phyloP scores from a whole-genome alignment of 2,797 vertebrate species.

The Phaenicophaeus curvirostris region DNA sequence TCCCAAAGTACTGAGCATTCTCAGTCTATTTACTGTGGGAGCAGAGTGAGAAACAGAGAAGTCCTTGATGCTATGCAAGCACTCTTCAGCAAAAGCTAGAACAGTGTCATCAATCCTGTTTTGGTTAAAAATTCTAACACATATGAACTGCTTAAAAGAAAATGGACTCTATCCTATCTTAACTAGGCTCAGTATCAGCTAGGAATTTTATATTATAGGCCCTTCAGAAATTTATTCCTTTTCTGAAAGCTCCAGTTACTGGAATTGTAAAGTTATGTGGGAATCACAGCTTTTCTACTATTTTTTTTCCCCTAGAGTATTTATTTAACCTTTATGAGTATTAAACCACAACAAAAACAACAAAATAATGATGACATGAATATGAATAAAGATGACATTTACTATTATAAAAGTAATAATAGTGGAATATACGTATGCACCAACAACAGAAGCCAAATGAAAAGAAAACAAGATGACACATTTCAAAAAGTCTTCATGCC shows the following conservation, averaged over 20 bases:
- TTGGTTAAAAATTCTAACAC: not conserved
- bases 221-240: not conserved
- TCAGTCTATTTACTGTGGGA: not conserved
- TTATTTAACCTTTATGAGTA: not conserved
- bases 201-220: not conserved
- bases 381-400: not conserved
- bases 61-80: not conserved
- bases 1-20: fast-evolving
- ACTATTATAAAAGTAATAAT: not conserved
- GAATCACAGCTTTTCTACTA: not conserved
- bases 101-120: not conserved
- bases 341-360: not conserved
- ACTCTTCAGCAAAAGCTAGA: not conserved
- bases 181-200: not conserved
- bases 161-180: not conserved
- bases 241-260: not conserved
- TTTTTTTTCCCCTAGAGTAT: fast-evolving
- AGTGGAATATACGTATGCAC: fast-evolving
- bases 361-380: not conserved
- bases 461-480: not conserved
- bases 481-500: not conserved
- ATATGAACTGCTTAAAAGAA: not conserved
- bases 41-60: not conserved
- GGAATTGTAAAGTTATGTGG: not conserved
- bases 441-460: not conserved